phyloP scores from a whole-genome alignment of 2,797 vertebrate species.

The Corythornis leucogaster region DNA sequence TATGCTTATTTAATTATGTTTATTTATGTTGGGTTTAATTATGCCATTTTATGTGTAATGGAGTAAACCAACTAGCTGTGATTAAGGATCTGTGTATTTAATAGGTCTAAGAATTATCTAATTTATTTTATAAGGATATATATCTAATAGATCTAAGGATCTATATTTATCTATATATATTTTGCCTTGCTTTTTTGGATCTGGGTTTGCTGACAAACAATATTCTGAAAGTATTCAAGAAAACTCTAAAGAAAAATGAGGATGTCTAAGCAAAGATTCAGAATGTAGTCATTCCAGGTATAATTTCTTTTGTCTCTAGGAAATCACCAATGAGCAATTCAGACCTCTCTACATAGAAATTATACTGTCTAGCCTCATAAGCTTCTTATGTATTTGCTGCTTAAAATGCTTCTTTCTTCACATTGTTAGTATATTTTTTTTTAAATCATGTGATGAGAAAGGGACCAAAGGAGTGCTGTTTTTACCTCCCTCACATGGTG shows the following conservation, averaged over 20 bases:
- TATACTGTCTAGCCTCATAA: neutral
- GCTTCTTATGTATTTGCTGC: neutral
- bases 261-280: neutral
- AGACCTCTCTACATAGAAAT: neutral
- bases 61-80: neutral
- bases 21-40: neutral
- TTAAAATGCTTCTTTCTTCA: neutral
- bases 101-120: too few species aligned
- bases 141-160: too few species aligned
- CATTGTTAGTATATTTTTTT: neutral
- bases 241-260: neutral
- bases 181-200: neutral
- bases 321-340: neutral
- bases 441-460: neutral
- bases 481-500: neutral
- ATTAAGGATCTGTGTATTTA: neutral
- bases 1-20: too few species aligned
- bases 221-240: neutral
- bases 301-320: neutral
- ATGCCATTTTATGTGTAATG: neutral
- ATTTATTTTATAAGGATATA: too few species aligned
- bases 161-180: neutral
- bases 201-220: neutral
- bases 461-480: neutral
- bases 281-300: neutral